Base-by-base conservation (phyloP, 2,113 vertebrate genomes). In the Burhinus bistriatus region DNA sequence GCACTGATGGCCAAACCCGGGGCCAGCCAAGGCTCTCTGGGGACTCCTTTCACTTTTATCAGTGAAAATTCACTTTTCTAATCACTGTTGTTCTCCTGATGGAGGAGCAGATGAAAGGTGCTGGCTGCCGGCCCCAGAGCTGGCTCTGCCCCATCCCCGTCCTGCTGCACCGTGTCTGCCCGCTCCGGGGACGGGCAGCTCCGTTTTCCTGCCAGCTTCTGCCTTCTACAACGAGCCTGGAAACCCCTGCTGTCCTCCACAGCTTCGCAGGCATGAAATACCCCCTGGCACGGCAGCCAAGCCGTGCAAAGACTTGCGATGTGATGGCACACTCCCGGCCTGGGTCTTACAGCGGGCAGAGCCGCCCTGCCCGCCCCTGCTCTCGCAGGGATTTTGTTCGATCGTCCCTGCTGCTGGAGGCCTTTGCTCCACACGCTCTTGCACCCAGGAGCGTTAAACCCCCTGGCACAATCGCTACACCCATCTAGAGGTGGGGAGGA, bases 1-100 rank as follows among this genome's bases (percentile, higher is more conserved):
- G 65, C 36, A 23, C 29, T 4, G 23, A 62, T 1, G 7, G 79
- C 29, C 52, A 77, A 4, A 3, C 13, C 19, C 23, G 11, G 11
- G n/a, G n/a, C 57, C 3, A 3, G 23, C 11, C 0, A 0, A 93
- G 32, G 55, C 23, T 85, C 30, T 49, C 16, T 44, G 9, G 20
- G 36, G 34, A 92, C 54, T 18, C 16, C 18, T 30, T 64, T 58
- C 6, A 4, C 27, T 93, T 87, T 49, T 29, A n/a, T 9, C 8
- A 30, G 21, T 34, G 13, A 65, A 69, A 82, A 94, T 17, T 38
- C 40, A n/a, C 44, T 89, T 79, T 49, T 45, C 21, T 26, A 44
- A 57, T 0, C 0, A n/a, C 15, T 42, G 12, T 29, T 19, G 25
- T 36, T 25, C 54, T 25, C 36, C 59, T 51, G 65, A 87, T 9